Evolutionary conservation across 2,888 invertebrate species (phyloP).

Genomic region (Xylocampa areola): DNA sequence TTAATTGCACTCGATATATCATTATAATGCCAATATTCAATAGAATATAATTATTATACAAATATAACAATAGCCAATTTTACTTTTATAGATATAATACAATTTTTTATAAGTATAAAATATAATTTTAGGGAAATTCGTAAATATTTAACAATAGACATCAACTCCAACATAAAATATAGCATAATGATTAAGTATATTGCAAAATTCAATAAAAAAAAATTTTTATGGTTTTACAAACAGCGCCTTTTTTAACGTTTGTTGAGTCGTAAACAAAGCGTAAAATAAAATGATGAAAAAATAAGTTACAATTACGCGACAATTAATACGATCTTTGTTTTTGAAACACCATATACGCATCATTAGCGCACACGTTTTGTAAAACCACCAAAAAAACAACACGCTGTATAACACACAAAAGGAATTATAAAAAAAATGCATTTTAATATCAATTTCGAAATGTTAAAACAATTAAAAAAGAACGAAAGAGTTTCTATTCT

Average conservation of each 20-base stretch:
- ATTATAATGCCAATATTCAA: conserved; percentile 6
- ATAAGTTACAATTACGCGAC: no score
- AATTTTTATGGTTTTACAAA: no score
- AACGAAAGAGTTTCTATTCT: not conserved
- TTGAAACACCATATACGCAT: no score
- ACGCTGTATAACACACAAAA: no score
- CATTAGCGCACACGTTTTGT: no score
- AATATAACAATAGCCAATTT: conserved; percentile 25
- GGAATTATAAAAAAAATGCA: no score
- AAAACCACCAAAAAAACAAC: no score
- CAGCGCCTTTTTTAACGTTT: no score
- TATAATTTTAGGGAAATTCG: not conserved
- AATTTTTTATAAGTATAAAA: conserved; percentile 9
- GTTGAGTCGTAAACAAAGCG: no score
- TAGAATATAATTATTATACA: conserved; percentile 14
- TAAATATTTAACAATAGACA: conserved; percentile 17
- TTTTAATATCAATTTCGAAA: not conserved
- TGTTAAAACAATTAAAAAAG: not conserved
- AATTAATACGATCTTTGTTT: no score
- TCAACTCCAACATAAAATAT: conserved; percentile 15
- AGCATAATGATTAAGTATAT: conserved; percentile 10
- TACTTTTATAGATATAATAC: conserved; percentile 8
- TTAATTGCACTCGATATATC: conserved; percentile 2
- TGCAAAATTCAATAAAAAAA: not conserved
- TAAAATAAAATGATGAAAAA: no score